Evolutionary conservation across 2,888 invertebrate genomes (phyloP), one percentile per base, ranked within the genome.

Genomic region (Pachycephus smyrnensis): DNA sequence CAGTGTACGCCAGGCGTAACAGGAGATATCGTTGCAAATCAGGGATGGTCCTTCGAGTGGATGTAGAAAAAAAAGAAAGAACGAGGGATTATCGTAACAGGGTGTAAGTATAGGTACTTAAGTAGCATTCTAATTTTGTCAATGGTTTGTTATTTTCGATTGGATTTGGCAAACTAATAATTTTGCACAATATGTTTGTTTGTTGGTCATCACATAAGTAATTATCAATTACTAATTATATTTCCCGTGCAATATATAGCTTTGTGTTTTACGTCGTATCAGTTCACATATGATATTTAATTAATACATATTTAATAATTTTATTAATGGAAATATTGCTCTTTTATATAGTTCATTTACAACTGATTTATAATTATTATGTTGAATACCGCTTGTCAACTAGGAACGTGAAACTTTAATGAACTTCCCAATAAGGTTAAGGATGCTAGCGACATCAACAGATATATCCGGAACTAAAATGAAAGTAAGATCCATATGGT

Each of bases 101-200:
- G 82, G 91, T 90, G 84, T 90, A 90, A 73, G 96, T 96, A 93
- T 96, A 96, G 80, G 96, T 96, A 92, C 55, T 55, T 55, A 55
- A 15, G 23, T 55, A 55, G 9, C 15, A 23, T 9, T 23, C 23
- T 55, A 55, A 55, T 55, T 35, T 55, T 55, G 55, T 23, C 55
- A 23, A 55, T 23, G 9, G 55, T 55, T 55, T 23, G 55, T 55
- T 55, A 55, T 55, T 55, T 55, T 23, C 23, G 23, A 55, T 55
- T 23, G 23, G 55, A 55, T 55, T 55, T 23, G 9, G 0, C 55
- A 55, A 55, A 55, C 23, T 23, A 23, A 55, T 55, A 55, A 23
- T 55, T 40, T 55, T 55, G 55, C 1, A 23, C 23, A 55, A 23
- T 23, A 55, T 23, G 23, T 23, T 55, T 9, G 23, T 55, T 23